Base-by-base conservation (phyloP, 2,113 vertebrate species). In the Pterocles orientalis region DNA sequence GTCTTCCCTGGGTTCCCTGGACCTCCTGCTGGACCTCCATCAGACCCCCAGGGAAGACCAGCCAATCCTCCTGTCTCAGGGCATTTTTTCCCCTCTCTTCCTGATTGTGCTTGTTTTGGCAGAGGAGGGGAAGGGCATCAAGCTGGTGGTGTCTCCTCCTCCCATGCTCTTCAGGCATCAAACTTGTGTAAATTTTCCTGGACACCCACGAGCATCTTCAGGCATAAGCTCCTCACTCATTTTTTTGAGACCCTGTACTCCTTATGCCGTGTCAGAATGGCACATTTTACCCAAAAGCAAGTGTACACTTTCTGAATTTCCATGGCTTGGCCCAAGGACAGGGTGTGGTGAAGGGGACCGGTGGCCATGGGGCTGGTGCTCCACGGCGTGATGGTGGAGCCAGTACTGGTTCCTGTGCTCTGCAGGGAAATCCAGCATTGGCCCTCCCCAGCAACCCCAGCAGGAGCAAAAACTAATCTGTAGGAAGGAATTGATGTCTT, bases 41-140 rank as follows among this genome's bases (percentile, higher is more conserved):
- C 45, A 65, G 19, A 26, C 48, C 31, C 36, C 13, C 0, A 0
- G 48, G 41, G 47, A 39, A 10, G 34, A 39, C 39, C 2, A 1
- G 23, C 56, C 50, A n/a, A 53, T 64, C 56, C 61, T 64, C 20
- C 54, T 79, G 43, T 28, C 56, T 69, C 48, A 57, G 51, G 34
- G 24, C 9, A 15, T 10, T 41, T 48, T 39, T 12, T 19, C 12
- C 14, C 43, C 29, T 47, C 18, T 5, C 25, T 65, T 80, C 29
- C 45, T 31, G 8, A 34, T 72, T 71, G n/a, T 54, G 9, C 18
- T 53, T 77, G 12, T 71, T n/a, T 53, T 29, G 45, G 57, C 56
- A 69, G 43, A 64, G 43, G 5, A 57, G 54, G 26, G 70, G 31
- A 48, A 7, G 10, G 6, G 12, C 51, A 7, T 36, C 0, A 0